A percentile compares a stretch with the other conserved stretches of the same genome.
These are phyloP conservation scores for Agrypnia vestita DNA, from an alignment of 1,140 invertebrate genomes.

Conservation along the genomic window DNA sequence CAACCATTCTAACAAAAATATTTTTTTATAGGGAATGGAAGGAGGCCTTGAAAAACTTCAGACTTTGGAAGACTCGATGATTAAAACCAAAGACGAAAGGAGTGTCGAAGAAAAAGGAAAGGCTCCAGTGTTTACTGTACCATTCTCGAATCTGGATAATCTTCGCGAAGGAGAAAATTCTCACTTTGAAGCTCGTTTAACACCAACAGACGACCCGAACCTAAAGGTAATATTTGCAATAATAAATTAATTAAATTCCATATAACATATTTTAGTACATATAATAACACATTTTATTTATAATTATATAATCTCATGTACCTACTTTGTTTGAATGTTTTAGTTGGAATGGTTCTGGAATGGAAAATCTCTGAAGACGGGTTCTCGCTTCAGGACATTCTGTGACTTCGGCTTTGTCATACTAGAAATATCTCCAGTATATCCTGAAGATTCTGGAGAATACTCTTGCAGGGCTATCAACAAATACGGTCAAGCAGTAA, in stretches of 20 bases:
- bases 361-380: slow-evolving; percentile 90
- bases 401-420: slow-evolving; percentile 97
- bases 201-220: slow-evolving; percentile 94
- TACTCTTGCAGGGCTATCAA: slow-evolving; percentile 93
- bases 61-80: slow-evolving; percentile 90
- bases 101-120: slow-evolving; percentile 82
- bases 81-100: slow-evolving; percentile 81
- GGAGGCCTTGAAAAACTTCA: slow-evolving; percentile 93
- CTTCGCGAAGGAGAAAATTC: slow-evolving; percentile 92
- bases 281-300: slow-evolving; percentile 10
- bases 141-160: slow-evolving; percentile 89
- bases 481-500: slow-evolving; percentile 94
- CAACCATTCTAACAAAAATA: not conserved
- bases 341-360: slow-evolving; percentile 97
- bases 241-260: not conserved
- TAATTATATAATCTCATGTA: not conserved
- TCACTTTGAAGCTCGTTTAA: slow-evolving; percentile 95
- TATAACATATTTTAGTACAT: not conserved
- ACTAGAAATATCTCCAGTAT: slow-evolving; percentile 94
- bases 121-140: slow-evolving; percentile 93
- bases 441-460: slow-evolving; percentile 94
- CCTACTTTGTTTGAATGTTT: slow-evolving; percentile 41
- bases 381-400: slow-evolving; percentile 93
- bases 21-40: slow-evolving; percentile 87
- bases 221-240: slow-evolving; percentile 78